Conservation (phyloP, 2,113 vertebrate species). For the Rostratula benghalensis region DNA sequence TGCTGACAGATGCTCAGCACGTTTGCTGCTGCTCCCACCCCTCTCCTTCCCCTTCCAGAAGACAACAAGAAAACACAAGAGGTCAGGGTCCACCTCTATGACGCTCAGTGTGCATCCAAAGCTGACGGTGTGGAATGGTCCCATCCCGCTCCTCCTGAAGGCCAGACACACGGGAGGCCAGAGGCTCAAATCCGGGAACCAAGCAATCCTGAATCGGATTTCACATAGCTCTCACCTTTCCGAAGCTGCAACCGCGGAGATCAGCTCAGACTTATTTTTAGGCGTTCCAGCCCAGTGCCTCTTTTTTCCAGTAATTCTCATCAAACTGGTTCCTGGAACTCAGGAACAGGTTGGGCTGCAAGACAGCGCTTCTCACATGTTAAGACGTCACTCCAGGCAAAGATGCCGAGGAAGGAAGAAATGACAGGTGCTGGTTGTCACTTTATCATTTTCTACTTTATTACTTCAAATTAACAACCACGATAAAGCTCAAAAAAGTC, state of each 20-base stretch:
- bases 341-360: background rate
- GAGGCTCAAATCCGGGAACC: background rate
- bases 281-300: background rate
- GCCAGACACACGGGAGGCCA: fast-evolving
- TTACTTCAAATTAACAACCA: constrained; percentile 90
- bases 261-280: constrained; percentile 59
- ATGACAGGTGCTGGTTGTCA: constrained; percentile 42
- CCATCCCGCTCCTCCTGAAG: background rate
- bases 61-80: background rate
- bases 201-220: background rate
- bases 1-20: background rate
- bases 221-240: background rate
- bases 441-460: constrained; percentile 88
- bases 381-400: background rate
- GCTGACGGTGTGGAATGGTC: fast-evolving
- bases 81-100: background rate
- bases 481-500: constrained; percentile 88
- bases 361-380: background rate
- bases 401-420: constrained; percentile 6
- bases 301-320: constrained; percentile 29
- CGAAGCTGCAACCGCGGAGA: background rate
- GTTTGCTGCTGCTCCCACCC: background rate
- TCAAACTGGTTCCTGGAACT: constrained; percentile 49
- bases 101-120: fast-evolving
- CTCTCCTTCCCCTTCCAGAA: background rate